Conservation (phyloP, 2,797 vertebrate species). For the Myotis planiceps region DNA sequence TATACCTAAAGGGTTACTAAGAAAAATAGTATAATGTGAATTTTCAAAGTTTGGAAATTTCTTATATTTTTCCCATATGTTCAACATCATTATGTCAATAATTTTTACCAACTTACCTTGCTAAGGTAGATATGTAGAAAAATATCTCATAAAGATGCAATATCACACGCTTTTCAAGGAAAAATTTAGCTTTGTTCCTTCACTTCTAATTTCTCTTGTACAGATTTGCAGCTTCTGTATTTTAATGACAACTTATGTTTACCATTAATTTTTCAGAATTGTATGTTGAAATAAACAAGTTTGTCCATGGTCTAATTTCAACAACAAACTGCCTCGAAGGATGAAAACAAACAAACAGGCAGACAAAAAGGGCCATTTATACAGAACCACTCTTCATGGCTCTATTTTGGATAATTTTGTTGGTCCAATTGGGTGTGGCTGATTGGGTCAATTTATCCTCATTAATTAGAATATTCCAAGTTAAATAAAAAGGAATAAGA, state of each 20-base stretch:
- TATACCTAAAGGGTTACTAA: neutral
- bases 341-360: neutral
- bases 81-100: neutral
- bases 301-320: neutral
- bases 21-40: neutral
- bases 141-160: neutral
- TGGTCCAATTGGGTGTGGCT: neutral
- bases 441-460: neutral
- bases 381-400: neutral
- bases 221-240: neutral
- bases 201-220: neutral
- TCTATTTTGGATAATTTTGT: neutral
- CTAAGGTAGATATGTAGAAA: neutral
- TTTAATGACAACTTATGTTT: conserved; percentile 8
- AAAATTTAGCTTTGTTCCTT: neutral
- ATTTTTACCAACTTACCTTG: neutral
- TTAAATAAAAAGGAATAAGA: conserved; percentile 31
- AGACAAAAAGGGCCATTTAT: neutral
- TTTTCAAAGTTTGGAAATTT: conserved; percentile 8
- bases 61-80: neutral
- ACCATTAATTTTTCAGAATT: neutral
- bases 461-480: neutral
- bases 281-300: neutral
- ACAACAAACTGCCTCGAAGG: neutral
- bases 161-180: neutral